phyloP scores from a whole-genome alignment of 2,113 vertebrate species.

The Hippolais icterina region DNA sequence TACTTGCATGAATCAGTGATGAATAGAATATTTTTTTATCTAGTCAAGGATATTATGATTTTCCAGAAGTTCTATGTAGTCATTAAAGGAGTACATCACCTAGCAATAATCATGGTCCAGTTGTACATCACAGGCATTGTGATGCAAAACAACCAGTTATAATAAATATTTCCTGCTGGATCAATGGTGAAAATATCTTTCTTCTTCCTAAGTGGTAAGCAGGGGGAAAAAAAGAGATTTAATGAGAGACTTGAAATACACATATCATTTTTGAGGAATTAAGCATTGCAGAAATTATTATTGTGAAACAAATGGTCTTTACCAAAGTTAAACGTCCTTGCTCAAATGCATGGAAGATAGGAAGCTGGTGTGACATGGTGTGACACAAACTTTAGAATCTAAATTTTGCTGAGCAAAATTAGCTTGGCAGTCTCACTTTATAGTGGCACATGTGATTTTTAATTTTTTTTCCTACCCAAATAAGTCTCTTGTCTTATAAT shows the following conservation, averaged over 20 bases:
- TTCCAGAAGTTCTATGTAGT: neutral
- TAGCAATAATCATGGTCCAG: conserved; percentile 94
- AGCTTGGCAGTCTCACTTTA: neutral
- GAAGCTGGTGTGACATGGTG: neutral
- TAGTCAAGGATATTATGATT: neutral
- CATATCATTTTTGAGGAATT: neutral
- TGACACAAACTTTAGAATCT: neutral
- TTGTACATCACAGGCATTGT: conserved; percentile 97
- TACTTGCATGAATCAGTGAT: neutral
- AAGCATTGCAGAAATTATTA: neutral
- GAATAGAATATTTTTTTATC: neutral
- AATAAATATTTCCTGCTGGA: conserved; percentile 89
- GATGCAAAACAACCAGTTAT: conserved; percentile 91
- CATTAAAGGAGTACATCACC: conserved; percentile 70
- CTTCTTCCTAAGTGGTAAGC: conserved; percentile 72
- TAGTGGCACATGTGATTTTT: neutral
- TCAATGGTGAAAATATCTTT: conserved; percentile 85
- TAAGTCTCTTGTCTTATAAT: neutral
- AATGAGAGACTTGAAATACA: neutral
- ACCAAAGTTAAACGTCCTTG: neutral
- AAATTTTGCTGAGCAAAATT: neutral
- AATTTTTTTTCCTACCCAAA: neutral
- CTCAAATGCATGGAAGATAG: neutral
- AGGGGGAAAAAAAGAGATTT: neutral
- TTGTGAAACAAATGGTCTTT: neutral